A percentile compares a stretch with the other conserved stretches of the same genome.
Conservation (phyloP, 1,140 invertebrate genomes). For the Chelonus insularis region DNA sequence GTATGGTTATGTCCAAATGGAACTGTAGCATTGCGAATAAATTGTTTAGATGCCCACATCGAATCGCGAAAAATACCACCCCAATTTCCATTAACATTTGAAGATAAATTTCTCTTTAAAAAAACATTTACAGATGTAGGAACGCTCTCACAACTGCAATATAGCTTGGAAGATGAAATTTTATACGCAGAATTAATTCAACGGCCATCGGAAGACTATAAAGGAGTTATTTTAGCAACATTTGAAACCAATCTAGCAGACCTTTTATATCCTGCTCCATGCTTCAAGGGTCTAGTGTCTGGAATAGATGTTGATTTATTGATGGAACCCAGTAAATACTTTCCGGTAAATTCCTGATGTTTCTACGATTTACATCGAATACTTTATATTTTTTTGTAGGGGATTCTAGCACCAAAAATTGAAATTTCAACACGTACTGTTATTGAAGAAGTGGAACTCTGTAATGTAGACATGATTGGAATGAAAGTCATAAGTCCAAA, state of each 20-base stretch:
- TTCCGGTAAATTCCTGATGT: conserved; percentile 61
- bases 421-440: conserved; percentile 63
- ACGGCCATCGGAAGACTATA: conserved; percentile 58
- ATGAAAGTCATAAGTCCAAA: conserved; percentile 52
- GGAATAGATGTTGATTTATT: conserved; percentile 68
- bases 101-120: conserved; percentile 68
- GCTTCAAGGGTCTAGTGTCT: conserved; percentile 50
- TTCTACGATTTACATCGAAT: neutral
- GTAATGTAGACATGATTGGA: conserved; percentile 24
- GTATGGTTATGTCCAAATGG: conserved; percentile 76
- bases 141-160: conserved; percentile 56
- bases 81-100: conserved; percentile 66
- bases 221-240: conserved; percentile 63
- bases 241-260: conserved; percentile 67
- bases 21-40: conserved; percentile 65
- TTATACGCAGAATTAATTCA: conserved; percentile 68
- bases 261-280: conserved; percentile 65
- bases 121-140: conserved; percentile 63
- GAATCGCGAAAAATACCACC: conserved; percentile 65
- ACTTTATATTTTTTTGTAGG: conserved; percentile 48
- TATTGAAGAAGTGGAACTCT: conserved; percentile 58
- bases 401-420: conserved; percentile 65
- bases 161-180: conserved; percentile 60
- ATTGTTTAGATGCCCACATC: conserved; percentile 63
- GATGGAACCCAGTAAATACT: conserved; percentile 67